These are phyloP conservation scores for Eilema caniola DNA, from an alignment of 2,888 invertebrate species.

Conservation along the genomic window DNA sequence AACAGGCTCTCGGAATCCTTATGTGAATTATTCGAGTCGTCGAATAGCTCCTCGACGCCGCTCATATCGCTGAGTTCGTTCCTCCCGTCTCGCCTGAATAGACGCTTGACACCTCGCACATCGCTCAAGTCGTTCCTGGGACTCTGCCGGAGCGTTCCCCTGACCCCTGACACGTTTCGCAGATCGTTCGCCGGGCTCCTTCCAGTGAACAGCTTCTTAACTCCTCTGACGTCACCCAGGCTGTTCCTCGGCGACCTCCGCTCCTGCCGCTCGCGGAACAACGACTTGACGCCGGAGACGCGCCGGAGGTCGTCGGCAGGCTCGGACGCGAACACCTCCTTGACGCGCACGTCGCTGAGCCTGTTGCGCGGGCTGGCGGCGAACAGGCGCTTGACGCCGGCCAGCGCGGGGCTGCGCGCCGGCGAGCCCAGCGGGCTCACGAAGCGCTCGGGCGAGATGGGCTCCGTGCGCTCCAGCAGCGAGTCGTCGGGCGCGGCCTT, in stretches of 20 bases:
- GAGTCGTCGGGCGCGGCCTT: slow-evolving; percentile 57
- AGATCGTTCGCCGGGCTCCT: slow-evolving; percentile 69
- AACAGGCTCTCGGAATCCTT: slow-evolving; percentile 60
- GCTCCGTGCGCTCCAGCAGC: slow-evolving; percentile 53
- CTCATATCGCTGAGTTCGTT: slow-evolving; percentile 64
- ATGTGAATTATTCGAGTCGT: slow-evolving; percentile 53
- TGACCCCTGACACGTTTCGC: slow-evolving; percentile 73
- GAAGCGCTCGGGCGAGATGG: slow-evolving; percentile 69
- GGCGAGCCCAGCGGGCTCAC: slow-evolving; percentile 73
- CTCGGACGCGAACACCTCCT: slow-evolving; percentile 64
- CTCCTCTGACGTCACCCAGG: slow-evolving; percentile 72
- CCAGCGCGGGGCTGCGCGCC: slow-evolving; percentile 59
- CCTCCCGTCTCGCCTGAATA: slow-evolving; percentile 56
- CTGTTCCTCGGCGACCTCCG: slow-evolving; percentile 68
- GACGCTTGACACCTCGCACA: slow-evolving; percentile 65
- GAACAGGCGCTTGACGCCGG: slow-evolving; percentile 66
- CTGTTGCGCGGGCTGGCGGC: slow-evolving; percentile 65
- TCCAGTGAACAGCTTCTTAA: slow-evolving; percentile 64
- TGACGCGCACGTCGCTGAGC: slow-evolving; percentile 64
- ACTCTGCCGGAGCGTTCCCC: slow-evolving; percentile 56
- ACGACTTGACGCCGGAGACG: slow-evolving; percentile 62
- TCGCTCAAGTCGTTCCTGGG: slow-evolving; percentile 71
- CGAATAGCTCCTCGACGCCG: slow-evolving; percentile 72
- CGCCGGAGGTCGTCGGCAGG: slow-evolving; percentile 59
- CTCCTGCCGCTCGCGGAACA: slow-evolving; percentile 51